These are phyloP conservation scores for Enteromius viviparus DNA, from an alignment of 2,797 vertebrate genomes.

Conservation along the genomic window DNA sequence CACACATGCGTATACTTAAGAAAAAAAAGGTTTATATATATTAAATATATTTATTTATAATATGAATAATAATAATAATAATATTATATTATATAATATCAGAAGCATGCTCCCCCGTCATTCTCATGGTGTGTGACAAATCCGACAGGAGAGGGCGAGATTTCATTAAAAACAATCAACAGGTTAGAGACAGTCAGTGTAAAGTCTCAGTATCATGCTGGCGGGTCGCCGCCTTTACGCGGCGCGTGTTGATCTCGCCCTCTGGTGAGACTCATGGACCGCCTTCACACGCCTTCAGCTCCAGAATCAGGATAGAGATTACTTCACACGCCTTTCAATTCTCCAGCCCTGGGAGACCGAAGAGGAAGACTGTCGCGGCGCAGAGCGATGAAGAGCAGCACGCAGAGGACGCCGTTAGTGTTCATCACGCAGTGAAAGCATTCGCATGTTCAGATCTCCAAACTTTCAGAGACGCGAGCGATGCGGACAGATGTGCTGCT, in stretches of 20 bases:
- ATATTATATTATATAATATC: no score
- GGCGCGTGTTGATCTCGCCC: background rate
- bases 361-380: slow-evolving; percentile 3
- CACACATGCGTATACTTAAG: no score
- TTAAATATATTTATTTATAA: no score
- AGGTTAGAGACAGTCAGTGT: background rate
- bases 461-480: background rate
- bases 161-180: slow-evolving; percentile 12
- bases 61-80: no score
- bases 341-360: background rate
- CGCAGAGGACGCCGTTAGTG: background rate
- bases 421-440: background rate
- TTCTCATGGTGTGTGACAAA: background rate
- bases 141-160: slow-evolving; percentile 24
- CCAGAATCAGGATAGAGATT: background rate
- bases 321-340: background rate
- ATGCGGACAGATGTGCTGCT: slow-evolving; percentile 20
- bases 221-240: slow-evolving; percentile 13
- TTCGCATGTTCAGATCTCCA: background rate
- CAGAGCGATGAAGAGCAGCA: background rate
- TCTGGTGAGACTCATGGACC: background rate
- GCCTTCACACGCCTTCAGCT: slow-evolving; percentile 26
- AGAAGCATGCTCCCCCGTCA: no score
- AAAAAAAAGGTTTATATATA: no score
- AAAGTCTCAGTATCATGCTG: background rate